Base-by-base conservation (phyloP, 2,797 vertebrate species). In the Tamandua tetradactyla region DNA sequence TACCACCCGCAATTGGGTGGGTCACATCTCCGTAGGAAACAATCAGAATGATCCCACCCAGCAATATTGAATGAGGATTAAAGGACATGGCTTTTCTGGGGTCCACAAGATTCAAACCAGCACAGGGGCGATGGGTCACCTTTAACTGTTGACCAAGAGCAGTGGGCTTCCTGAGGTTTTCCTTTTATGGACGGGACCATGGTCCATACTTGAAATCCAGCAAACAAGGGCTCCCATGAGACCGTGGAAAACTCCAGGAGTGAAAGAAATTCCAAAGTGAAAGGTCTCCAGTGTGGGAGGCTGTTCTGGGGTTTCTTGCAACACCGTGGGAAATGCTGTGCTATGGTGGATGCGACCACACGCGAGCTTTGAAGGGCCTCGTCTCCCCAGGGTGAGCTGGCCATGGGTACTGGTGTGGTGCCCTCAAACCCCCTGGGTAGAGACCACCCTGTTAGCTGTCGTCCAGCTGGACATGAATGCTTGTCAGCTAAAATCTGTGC, bases 401-500 rank as follows among this genome's bases (percentile, higher is more conserved):
- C 49, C 1, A 0, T 2, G 15, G 61, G 2, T 20, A 30, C 62
- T 3, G 5, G 27, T 12, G 0, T 4, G 30, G 59, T 1, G 7
- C 8, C 25, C 11, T 55, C 30, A 17, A 10, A 7, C 75, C 22
- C 25, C 14, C 0, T 27, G 47, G 47, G 14, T 14, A 62, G 23
- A 15, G 47, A 10, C 0, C 0, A 37, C 47, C 55, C 25, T 0
- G 0, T 20, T 3, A 18, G 22, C 32, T 15, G 35, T 2, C 0
- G 0, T 17, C 18, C 1, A 0, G 12, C n/a, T 25, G 42, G 27
- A 13, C 9, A n/a, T n/a, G n/a, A n/a, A n/a, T n/a, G n/a, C n/a
- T n/a, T n/a, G n/a, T n/a, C 7, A 2, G 1, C 3, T 20, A 4
- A 23, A 0, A n/a, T 74, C 12, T 2, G 8, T 22, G 62, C 20